Conservation (phyloP, 2,888 invertebrate species). For the Trisateles emortualis region DNA sequence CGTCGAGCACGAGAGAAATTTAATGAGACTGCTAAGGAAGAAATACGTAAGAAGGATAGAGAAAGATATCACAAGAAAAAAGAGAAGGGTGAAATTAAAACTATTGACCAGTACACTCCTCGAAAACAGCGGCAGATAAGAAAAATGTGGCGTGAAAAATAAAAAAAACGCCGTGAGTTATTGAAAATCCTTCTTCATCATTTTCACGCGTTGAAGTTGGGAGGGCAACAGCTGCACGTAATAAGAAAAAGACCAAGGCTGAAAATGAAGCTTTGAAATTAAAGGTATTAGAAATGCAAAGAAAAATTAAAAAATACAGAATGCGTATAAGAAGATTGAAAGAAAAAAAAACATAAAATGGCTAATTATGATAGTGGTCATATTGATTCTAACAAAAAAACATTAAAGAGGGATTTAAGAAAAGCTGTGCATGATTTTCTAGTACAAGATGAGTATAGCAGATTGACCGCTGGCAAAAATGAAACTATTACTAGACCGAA, state of each 20-base stretch:
- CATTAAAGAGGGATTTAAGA: neutral
- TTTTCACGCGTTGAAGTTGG: slow-evolving; percentile 5
- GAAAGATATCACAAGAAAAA: slow-evolving; percentile 29
- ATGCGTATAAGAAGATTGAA: neutral
- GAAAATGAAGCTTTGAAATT: slow-evolving; percentile 4
- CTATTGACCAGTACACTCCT: slow-evolving; percentile 25
- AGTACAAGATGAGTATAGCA: slow-evolving; percentile 23
- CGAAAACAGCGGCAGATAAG: slow-evolving; percentile 21
- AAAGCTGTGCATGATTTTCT: slow-evolving; percentile 18
- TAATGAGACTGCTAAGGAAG: slow-evolving; percentile 21
- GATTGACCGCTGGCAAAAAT: slow-evolving; percentile 25
- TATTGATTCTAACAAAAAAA: neutral
- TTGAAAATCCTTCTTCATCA: slow-evolving; percentile 5
- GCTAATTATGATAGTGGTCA: no score
- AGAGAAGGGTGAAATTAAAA: slow-evolving; percentile 22
- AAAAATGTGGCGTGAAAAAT: slow-evolving; percentile 30
- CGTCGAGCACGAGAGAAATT: slow-evolving; percentile 22
- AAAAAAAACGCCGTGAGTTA: slow-evolving; percentile 9
- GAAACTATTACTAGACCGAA: slow-evolving; percentile 18
- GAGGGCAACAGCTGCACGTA: slow-evolving; percentile 2
- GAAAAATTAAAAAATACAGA: slow-evolving; percentile 1
- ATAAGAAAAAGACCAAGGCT: neutral
- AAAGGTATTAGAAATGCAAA: neutral
- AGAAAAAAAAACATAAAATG: no score
- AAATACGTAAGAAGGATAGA: slow-evolving; percentile 15